These are phyloP conservation scores for Taurulus bubalis DNA, from an alignment of 2,113 vertebrate species.

Conservation along the genomic window DNA sequence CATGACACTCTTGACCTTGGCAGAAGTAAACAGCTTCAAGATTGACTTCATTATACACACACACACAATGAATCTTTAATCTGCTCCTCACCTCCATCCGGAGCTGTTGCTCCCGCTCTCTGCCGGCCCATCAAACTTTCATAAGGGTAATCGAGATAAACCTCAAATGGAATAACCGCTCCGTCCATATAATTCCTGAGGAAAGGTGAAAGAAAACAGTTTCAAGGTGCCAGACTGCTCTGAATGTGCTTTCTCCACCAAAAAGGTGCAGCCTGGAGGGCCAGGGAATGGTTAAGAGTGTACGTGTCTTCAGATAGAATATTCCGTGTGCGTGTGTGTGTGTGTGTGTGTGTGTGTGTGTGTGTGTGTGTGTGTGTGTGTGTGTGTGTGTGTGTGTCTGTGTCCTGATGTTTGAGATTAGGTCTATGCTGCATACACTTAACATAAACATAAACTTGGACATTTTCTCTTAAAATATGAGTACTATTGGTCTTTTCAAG, in stretches of 20 bases:
- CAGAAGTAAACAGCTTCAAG: conserved; percentile 32
- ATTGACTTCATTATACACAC: conserved; percentile 62
- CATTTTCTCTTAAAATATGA: conserved; percentile 4
- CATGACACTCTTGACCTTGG: not conserved
- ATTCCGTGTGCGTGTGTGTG: conserved; percentile 30
- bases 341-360: conserved; percentile 17
- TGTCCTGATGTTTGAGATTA: not conserved
- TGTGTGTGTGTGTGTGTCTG: conserved; percentile 18
- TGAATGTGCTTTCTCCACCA: conserved; percentile 13
- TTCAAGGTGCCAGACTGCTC: conserved; percentile 65
- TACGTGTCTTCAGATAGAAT: conserved; percentile 31
- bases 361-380: conserved; percentile 15
- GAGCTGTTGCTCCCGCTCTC: conserved; percentile 54
- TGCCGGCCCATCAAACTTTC: conserved; percentile 76
- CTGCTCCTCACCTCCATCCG: conserved; percentile 62
- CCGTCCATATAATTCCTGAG: conserved; percentile 21
- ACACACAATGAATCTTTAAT: conserved; percentile 79
- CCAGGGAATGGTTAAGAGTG: not conserved
- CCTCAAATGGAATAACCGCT: conserved; percentile 55
- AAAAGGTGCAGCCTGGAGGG: not conserved
- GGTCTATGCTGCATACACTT: not conserved
- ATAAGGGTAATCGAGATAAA: conserved; percentile 82
- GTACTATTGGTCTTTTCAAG: not conserved
- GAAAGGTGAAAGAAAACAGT: conserved; percentile 54
- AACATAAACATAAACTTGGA: not conserved